Evolutionary conservation across 2,888 invertebrate species (phyloP), one percentile per base, ranked within the genome.

Genomic region (Scaptomyza parva): DNA sequence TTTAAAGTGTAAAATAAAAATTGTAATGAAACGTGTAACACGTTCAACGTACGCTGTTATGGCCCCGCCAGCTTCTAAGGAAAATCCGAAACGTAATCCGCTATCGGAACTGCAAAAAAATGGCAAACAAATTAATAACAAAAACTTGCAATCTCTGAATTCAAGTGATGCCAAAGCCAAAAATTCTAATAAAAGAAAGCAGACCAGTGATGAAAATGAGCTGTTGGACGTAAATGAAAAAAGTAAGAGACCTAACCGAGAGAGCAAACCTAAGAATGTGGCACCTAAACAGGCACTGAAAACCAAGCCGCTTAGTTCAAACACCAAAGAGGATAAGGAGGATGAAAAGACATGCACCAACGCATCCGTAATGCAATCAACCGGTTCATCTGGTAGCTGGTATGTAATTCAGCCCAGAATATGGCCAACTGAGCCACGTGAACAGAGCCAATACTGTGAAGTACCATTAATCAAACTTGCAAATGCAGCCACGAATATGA

Each of bases 391-490:
- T 24, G 91, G 90, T 18, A 90, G 88, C 0, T 91, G 91, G 91
- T 88, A 89, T 57, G 89, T 90, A 3, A 90, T 91, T 30, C 83
- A 86, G 12, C 88, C 89, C n/a, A 67, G 64, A 3, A 59, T 58
- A 0, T 63, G 39, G 12, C 67, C 80, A 41, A 50, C 58, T 0
- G 28, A 64, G 14, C 67, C 72, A 24, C 55, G 48, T 0, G 51
- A 71, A 3, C 68, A 84, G 2, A 79, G 78, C 26, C 86, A 85
- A 51, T 66, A 50, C 12, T 72, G 90, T 0, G 82, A 89, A 11
- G 71, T 91, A 30, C 88, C 90, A 0, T 68, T 91, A n/a, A 86
- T 89, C 26, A 85, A 79, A 7, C 57, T 91, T 52, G 91, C 90
- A 4, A 91, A 91, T 69, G 62, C 74, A 9, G 70, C 78, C 2